phyloP scores from a whole-genome alignment of 2,888 invertebrate species.

The Chrysina gloriosa region DNA sequence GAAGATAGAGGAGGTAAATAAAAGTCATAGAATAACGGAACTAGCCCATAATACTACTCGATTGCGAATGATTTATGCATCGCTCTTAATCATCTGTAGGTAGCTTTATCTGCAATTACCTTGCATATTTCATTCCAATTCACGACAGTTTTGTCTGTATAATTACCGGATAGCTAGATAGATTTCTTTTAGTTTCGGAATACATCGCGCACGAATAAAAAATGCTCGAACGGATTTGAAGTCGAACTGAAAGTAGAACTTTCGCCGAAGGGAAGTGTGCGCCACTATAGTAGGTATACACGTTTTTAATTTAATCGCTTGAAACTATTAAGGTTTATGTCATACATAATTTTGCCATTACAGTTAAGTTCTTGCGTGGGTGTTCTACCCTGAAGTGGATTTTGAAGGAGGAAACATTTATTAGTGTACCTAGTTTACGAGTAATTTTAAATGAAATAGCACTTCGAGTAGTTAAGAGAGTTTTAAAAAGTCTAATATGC shows the following conservation, averaged over 20 bases:
- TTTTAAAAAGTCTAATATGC: too few relatives aligned
- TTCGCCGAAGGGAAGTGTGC: slow-evolving; percentile 14
- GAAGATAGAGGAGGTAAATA: background rate
- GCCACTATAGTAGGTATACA: background rate
- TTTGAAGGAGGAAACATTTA: slow-evolving; percentile 1
- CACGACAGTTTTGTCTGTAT: background rate
- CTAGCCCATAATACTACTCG: background rate
- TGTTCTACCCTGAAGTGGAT: background rate
- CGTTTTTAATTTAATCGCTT: background rate
- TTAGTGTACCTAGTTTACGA: slow-evolving; percentile 1
- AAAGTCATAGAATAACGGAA: slow-evolving; percentile 3
- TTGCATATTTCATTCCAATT: slow-evolving; percentile 21
- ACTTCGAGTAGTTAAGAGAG: background rate
- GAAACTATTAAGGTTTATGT: slow-evolving; percentile 9
- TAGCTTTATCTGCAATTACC: slow-evolving; percentile 14
- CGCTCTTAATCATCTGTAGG: slow-evolving; percentile 20
- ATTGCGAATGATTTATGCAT: slow-evolving; percentile 14
- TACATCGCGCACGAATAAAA: background rate
- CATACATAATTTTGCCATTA: slow-evolving; percentile 16
- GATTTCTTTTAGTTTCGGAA: background rate
- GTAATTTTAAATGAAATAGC: slow-evolving; percentile 7
- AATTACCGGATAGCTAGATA: slow-evolving; percentile 6
- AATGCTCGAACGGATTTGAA: background rate
- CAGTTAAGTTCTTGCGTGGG: slow-evolving; percentile 10
- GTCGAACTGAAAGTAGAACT: slow-evolving; percentile 8